Conservation (phyloP, 2,113 vertebrate species). For the Neoarius graeffei region DNA sequence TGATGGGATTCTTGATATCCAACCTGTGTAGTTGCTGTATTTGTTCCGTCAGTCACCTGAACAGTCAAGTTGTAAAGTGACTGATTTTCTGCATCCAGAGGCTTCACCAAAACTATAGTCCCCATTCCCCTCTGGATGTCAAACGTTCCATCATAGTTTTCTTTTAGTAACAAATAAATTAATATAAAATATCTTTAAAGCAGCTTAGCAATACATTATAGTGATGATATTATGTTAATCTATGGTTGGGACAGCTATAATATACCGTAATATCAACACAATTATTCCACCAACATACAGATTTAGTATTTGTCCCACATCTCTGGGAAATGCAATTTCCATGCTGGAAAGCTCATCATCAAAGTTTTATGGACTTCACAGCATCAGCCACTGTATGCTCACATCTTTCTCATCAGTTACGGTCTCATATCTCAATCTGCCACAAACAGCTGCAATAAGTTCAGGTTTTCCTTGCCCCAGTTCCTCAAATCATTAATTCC, state of each 20-base stretch:
- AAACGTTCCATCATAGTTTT: constrained; percentile 92
- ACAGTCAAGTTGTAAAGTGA: constrained; percentile 93
- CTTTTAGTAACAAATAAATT: constrained; percentile 67
- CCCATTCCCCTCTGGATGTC: constrained; percentile 90
- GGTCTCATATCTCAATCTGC: constrained; percentile 47
- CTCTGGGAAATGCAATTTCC: constrained; percentile 23
- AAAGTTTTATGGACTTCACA: constrained; percentile 39
- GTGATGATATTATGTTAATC: neutral
- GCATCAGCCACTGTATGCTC: constrained; percentile 38
- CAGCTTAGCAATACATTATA: neutral
- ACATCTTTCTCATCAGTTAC: constrained; percentile 45
- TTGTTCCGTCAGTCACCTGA: constrained; percentile 95
- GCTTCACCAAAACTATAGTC: constrained; percentile 89
- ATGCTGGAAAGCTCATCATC: constrained; percentile 34
- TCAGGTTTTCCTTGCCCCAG: constrained; percentile 28
- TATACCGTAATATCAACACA: constrained; percentile 16
- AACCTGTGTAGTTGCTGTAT: constrained; percentile 88
- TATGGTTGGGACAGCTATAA: neutral
- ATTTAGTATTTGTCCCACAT: constrained; percentile 7
- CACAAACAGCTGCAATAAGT: constrained; percentile 44
- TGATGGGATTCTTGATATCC: neutral
- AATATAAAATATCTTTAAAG: constrained; percentile 12
- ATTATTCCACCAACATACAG: constrained; percentile 21
- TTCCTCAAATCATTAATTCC: constrained; percentile 50
- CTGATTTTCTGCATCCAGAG: constrained; percentile 90